phyloP scores from a whole-genome alignment of 2,797 vertebrate genomes.

The Microctenopoma steveboyesi region DNA sequence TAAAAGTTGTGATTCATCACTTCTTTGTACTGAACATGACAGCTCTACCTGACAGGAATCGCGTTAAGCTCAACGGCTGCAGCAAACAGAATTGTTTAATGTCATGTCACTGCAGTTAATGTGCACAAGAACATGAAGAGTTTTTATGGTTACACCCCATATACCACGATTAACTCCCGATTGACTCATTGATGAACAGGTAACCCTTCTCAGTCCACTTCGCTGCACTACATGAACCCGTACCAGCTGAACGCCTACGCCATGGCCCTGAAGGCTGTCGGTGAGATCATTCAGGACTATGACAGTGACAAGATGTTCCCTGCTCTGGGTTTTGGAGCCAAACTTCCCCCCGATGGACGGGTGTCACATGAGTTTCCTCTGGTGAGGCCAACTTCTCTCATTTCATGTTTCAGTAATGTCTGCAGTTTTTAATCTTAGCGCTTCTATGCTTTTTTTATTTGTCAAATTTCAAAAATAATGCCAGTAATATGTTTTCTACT shows the following conservation, averaged over 20 bases:
- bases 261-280: slow-evolving; percentile 93
- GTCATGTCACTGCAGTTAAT: not conserved
- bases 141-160: not conserved
- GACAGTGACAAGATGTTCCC: slow-evolving; percentile 98
- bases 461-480: not conserved
- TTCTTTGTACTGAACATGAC: not conserved
- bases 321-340: slow-evolving; percentile 94
- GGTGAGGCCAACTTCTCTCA: slow-evolving; percentile 75
- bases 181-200: slow-evolving; percentile 69
- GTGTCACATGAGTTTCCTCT: slow-evolving; percentile 96
- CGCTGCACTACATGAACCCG: slow-evolving; percentile 96
- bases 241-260: slow-evolving; percentile 97
- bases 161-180: not conserved
- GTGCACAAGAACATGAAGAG: not conserved
- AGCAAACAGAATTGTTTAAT: not conserved
- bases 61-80: not conserved
- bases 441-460: not conserved
- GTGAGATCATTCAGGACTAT: slow-evolving; percentile 97
- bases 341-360: slow-evolving; percentile 91
- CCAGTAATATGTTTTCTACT: not conserved
- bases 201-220: slow-evolving; percentile 95
- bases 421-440: slow-evolving; percentile 8
- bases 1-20: slow-evolving; percentile 17
- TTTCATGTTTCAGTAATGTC: slow-evolving; percentile 1
- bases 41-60: not conserved